Evolutionary conservation across 2,888 invertebrate genomes (phyloP), one percentile per base, ranked within the genome.

Genomic region (Formica aserva): DNA sequence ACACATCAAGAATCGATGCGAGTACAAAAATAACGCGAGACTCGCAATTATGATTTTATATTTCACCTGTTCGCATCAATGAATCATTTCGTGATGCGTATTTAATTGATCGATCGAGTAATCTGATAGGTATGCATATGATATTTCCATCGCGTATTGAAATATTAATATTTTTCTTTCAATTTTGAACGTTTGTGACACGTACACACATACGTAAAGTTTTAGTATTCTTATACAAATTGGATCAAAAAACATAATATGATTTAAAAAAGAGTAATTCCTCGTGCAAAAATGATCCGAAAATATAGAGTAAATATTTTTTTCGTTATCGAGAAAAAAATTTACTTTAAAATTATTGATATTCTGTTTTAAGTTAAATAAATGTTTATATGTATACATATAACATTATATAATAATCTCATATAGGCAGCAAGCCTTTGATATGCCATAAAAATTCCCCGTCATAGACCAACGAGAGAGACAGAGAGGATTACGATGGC

Each of bases 361-460:
- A 52, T 52, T n/a, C 41, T 15, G 0, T 52, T 52, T n/a, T n/a
- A n/a, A 52, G 6, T 52, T n/a, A 52, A 52, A n/a, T 18, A 6
- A 48, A 6, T 45, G 3, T 41, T 3, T 41, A 6, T 18, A 48
- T 18, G 1, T 18, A 48, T 45, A 45, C 13, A 45, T 45, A 48
- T 48, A 13, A 13, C 15, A 15, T 45, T 45, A 45, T 45, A 52
- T 52, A 52, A 52, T 52, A 52, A 8, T n/a, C 15, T 35, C 32
- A 35, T 52, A 52, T 52, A n/a, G 8, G 2, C n/a, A n/a, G n/a
- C 8, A n/a, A 45, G 15, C 22, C n/a, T 52, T 52, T 35, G 66
- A 55, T 18, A 29, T 55, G 57, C 4, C 22, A 65, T 48, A 71
- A 80, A 84, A 85, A 88, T 88, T 88, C 86, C 8, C 57, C 22